These are phyloP conservation scores for Microplitis manilae DNA, from an alignment of 2,888 invertebrate species.

Conservation along the genomic window DNA sequence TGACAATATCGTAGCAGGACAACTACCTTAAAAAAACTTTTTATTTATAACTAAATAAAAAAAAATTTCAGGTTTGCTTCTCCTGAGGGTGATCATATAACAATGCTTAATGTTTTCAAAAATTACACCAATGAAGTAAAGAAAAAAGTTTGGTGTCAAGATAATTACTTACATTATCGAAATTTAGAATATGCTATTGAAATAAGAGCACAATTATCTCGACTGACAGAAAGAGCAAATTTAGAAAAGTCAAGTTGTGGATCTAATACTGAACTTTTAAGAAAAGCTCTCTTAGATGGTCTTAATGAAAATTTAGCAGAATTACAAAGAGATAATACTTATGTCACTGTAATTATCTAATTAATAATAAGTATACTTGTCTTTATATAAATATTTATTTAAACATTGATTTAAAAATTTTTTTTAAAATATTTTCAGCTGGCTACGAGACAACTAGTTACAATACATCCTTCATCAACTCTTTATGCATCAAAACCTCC, in stretches of 20 bases:
- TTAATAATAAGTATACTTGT: slow-evolving; percentile 36
- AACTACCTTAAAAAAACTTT: neutral
- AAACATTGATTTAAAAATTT: slow-evolving; percentile 16
- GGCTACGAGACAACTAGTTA: slow-evolving; percentile 78
- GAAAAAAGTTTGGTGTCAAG: slow-evolving; percentile 88
- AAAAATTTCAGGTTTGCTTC: slow-evolving; percentile 81
- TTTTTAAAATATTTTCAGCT: slow-evolving; percentile 71
- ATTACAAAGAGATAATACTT: slow-evolving; percentile 81
- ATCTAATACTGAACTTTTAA: slow-evolving; percentile 61
- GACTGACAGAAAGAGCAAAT: slow-evolving; percentile 65
- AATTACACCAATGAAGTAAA: slow-evolving; percentile 82
- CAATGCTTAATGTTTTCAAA: slow-evolving; percentile 89
- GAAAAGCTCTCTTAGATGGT: slow-evolving; percentile 87
- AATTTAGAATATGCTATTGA: slow-evolving; percentile 87
- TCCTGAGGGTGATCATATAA: slow-evolving; percentile 92
- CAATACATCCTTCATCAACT: slow-evolving; percentile 88
- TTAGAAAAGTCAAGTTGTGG: slow-evolving; percentile 66
- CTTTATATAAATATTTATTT: slow-evolving; percentile 40
- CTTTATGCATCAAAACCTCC: slow-evolving; percentile 82
- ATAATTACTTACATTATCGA: slow-evolving; percentile 88
- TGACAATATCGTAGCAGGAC: too few species aligned
- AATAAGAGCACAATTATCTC: slow-evolving; percentile 84
- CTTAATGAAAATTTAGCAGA: slow-evolving; percentile 91
- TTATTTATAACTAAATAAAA: slow-evolving; percentile 6
- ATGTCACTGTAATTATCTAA: slow-evolving; percentile 75